Base-by-base conservation (phyloP, 2,888 invertebrate genomes). In the Torymus tubicola region DNA sequence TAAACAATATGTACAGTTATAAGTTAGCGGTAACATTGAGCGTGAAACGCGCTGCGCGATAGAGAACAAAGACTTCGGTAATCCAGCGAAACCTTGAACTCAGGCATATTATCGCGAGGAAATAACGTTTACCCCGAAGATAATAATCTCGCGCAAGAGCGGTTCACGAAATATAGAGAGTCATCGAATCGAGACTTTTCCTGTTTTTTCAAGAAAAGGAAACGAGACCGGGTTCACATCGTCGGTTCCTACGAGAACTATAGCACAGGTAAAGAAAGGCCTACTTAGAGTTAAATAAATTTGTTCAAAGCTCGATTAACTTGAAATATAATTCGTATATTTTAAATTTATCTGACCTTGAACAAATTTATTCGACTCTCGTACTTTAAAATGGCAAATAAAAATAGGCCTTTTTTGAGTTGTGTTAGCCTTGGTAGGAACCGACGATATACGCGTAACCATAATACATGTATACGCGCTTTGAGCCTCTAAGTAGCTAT, bases 21-120 rank as follows among this genome's bases (percentile, higher is more conserved):
- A 85, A 85, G 84, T 83, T 85, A 88, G 81, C 83, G 86, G 85
- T 86, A 87, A 86, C 85, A 78, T 81, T 75, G 75, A 83, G 73
- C 68, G 21, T 42, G 42, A 42, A 1, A 8, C 50, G 61, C 67
- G 10, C 3, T 12, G 53, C 13, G 13, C 52, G 1, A 31, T n/a
- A 58, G 57, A 21, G 50, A 58, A 18, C 8, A 11, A 31, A 42
- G 11, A n/a, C 24, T 12, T 42, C 58, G 18, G 50, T 5, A 42
- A 8, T 8, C 42, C 10, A 2, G 18, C 31, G 21, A 24, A 69
- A 67, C 53, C 14, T 21, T 13, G 14, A 13, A 53, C 10, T 18
- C 21, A 24, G 21, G 8, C 2, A 8, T 24, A 31, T 31, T 53
- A n/a, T 18, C 2, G 8, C 14, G 14, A 50, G 21, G 5, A 16